These are phyloP conservation scores for Sebastes goodei DNA, from an alignment of 2,797 vertebrate species.

Conservation along the genomic window DNA sequence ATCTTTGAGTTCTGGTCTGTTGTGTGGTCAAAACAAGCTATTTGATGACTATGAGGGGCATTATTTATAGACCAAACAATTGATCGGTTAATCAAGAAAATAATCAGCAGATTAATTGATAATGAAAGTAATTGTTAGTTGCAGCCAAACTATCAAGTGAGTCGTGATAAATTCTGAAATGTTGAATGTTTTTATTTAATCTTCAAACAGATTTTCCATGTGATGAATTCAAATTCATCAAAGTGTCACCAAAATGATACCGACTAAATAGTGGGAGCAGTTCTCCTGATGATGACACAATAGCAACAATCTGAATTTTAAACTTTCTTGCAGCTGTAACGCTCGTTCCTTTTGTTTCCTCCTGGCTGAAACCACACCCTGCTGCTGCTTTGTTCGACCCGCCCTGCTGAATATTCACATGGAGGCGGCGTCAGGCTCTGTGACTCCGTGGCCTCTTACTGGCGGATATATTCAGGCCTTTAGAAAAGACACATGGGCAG, in stretches of 20 bases:
- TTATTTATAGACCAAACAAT: neutral
- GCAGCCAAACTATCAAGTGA: neutral
- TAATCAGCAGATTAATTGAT: neutral
- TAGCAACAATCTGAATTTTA: slow-evolving; percentile 11
- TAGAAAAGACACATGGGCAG: slow-evolving; percentile 33
- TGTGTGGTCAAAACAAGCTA: neutral
- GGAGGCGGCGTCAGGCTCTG: slow-evolving; percentile 46
- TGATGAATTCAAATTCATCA: neutral
- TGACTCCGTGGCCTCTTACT: neutral
- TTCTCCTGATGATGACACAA: neutral
- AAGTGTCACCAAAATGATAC: neutral
- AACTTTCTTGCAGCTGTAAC: slow-evolving; percentile 38
- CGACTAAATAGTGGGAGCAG: neutral
- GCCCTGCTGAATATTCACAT: slow-evolving; percentile 68
- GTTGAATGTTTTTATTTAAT: neutral
- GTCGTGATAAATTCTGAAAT: neutral
- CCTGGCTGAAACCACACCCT: slow-evolving; percentile 66
- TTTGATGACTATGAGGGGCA: neutral
- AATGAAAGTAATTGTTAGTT: neutral
- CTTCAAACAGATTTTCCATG: neutral
- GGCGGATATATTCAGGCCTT: slow-evolving; percentile 28
- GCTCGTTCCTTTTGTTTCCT: slow-evolving; percentile 55
- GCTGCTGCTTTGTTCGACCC: slow-evolving; percentile 69
- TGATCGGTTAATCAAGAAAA: neutral
- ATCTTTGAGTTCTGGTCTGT: neutral